phyloP scores from a whole-genome alignment of 2,888 invertebrate genomes.

The Protonemura montana region DNA sequence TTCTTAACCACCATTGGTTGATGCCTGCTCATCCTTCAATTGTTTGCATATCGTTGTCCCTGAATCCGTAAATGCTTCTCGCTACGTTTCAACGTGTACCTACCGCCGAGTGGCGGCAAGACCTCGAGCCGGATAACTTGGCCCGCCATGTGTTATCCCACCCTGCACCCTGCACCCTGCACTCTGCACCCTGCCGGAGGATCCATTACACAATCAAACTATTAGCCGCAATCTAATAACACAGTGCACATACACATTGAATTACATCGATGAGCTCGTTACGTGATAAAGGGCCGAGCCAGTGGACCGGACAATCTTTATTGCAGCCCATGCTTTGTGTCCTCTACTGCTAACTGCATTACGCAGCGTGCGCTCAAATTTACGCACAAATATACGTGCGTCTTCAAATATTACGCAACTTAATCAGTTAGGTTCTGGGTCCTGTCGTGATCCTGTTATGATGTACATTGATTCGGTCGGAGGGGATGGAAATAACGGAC shows the following conservation, averaged over 20 bases:
- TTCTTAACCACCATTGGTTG: no score
- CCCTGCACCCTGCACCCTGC: neutral
- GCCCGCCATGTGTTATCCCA: no score
- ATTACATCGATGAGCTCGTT: conserved; percentile 45
- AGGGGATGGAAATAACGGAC: neutral
- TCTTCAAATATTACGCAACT: conserved; percentile 27
- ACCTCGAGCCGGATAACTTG: no score
- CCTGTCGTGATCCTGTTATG: conserved; percentile 25
- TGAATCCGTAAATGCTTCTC: no score
- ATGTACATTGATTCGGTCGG: neutral
- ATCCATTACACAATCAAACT: conserved; percentile 48
- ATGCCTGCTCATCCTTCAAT: no score
- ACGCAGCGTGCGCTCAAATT: neutral
- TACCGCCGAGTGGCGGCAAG: no score
- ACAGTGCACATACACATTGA: conserved; percentile 42
- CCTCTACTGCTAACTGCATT: conserved; percentile 28
- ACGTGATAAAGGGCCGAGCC: conserved; percentile 36
- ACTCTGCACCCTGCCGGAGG: neutral
- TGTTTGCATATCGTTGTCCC: no score
- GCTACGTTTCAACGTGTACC: no score
- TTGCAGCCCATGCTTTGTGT: conserved; percentile 41
- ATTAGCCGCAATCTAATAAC: conserved; percentile 45
- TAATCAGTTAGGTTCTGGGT: neutral
- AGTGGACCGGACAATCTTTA: conserved; percentile 45
- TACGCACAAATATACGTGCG: neutral